phyloP scores from a whole-genome alignment of 1,140 invertebrate genomes.

The Xylocopa sonorina region DNA sequence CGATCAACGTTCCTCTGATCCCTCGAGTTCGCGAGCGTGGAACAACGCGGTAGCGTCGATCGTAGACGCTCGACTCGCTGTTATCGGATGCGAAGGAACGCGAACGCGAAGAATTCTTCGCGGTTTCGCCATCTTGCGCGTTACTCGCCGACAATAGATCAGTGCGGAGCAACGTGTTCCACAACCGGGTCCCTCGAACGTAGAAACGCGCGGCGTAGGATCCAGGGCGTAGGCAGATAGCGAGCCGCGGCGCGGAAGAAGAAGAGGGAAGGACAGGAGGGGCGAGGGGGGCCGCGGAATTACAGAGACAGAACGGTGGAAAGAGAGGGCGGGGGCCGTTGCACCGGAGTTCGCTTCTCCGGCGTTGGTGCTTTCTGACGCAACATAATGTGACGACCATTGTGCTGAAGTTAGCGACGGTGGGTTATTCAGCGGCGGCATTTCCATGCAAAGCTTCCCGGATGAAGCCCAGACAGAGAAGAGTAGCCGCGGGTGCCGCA shows the following conservation, averaged over 20 bases:
- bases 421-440: slow-evolving; percentile 73
- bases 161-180: slow-evolving; percentile 17
- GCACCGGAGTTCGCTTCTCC: slow-evolving; percentile 47
- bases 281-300: not conserved
- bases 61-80: no score
- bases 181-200: slow-evolving; percentile 9
- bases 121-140: slow-evolving; percentile 2
- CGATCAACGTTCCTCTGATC: no score
- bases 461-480: slow-evolving; percentile 70
- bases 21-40: no score
- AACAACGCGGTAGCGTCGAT: no score
- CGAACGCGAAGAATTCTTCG: slow-evolving; percentile 6
- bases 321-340: slow-evolving; percentile 30
- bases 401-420: slow-evolving; percentile 74
- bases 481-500: slow-evolving; percentile 74
- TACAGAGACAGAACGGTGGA: slow-evolving; percentile 35
- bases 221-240: slow-evolving; percentile 15
- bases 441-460: slow-evolving; percentile 75
- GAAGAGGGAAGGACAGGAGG: slow-evolving; percentile 13
- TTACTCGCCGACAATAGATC: slow-evolving; percentile 44
- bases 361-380: slow-evolving; percentile 69
- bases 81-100: not conserved
- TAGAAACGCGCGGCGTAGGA: slow-evolving; percentile 20
- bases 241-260: slow-evolving; percentile 8
- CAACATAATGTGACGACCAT: slow-evolving; percentile 76